Evolutionary conservation across 2,797 vertebrate genomes (phyloP), one percentile per base, ranked within the genome.

Genomic region (Lacerta viridis): DNA sequence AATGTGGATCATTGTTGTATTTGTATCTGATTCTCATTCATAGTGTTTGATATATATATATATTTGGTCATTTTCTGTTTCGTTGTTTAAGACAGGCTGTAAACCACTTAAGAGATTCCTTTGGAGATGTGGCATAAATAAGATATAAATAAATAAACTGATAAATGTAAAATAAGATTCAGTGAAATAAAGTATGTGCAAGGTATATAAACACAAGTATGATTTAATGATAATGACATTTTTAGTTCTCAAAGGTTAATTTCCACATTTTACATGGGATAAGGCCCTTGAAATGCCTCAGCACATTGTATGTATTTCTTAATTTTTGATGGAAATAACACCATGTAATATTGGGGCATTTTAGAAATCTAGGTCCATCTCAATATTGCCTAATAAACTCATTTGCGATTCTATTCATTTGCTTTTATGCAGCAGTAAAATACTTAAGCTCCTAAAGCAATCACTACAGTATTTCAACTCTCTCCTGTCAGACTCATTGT

Each of bases 391-490:
- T 43, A 29, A 0, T 59, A n/a, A 61, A 86, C 88, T 91, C 29
- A 33, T 81, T 92, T 83, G 61, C 83, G n/a, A 64, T 88, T 83
- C 76, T 86, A 50, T 74, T 43, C 72, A 7, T n/a, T 61, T 66
- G 29, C 71, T 90, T 90, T 50, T 69, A 59, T 82, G 85, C 72
- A 87, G 72, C 84, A 69, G 69, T 87, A 29, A 41, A 90, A 89
- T 84, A 88, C 72, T 71, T 87, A 1, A 36, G 8, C 88, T 87
- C 36, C 8, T 68, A 68, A 41, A 41, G 25, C 80, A 68, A 18
- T 75, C 13, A 64, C 33, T 23, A 33, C 33, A 33, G 33, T 33
- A 41, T 59, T 87, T 69, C 71, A 86, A 69, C 33, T 13, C 5
- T 36, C 8, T 69, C 9, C 25, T 77, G 83, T 66, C 15, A 72